phyloP scores from a whole-genome alignment of 2,888 invertebrate species.

The Stenodera caucasica region DNA sequence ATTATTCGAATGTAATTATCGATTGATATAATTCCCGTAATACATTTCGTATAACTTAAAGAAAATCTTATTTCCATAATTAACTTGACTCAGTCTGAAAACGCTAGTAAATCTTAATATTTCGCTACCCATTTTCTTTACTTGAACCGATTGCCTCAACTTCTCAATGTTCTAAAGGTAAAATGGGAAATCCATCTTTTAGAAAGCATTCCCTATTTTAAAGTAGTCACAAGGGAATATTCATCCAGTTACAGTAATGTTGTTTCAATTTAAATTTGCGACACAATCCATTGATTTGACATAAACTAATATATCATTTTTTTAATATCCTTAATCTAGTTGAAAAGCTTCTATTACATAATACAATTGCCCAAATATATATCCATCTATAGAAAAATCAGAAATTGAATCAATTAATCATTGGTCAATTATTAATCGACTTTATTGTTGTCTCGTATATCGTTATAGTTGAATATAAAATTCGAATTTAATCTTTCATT shows the following conservation, averaged over 20 bases:
- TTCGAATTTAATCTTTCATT: background rate
- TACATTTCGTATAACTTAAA: background rate
- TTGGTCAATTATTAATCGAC: background rate
- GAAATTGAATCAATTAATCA: background rate
- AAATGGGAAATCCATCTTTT: constrained; percentile 18
- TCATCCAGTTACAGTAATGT: constrained; percentile 13
- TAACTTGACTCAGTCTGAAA: constrained; percentile 11
- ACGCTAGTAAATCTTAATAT: constrained; percentile 8
- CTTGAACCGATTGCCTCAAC: constrained; percentile 6
- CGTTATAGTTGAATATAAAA: background rate
- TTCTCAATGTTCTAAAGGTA: constrained; percentile 15
- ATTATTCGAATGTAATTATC: background rate
- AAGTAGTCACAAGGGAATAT: constrained; percentile 11
- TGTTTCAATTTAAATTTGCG: constrained; percentile 21
- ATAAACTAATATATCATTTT: constrained; percentile 8
- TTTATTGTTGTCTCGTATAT: background rate
- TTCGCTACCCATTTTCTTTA: constrained; percentile 13
- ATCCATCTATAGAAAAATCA: background rate
- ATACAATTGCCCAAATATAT: too few relatives aligned
- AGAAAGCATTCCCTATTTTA: constrained; percentile 15
- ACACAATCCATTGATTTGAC: constrained; percentile 15
- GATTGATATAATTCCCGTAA: background rate
- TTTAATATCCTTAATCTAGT: constrained; percentile 8
- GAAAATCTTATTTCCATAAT: constrained; percentile 12
- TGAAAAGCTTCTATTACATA: background rate